A percentile compares a stretch with the other conserved stretches of the same genome.
These are phyloP conservation scores for Anastrepha obliqua DNA, from an alignment of 1,140 invertebrate genomes.

Conservation along the genomic window DNA sequence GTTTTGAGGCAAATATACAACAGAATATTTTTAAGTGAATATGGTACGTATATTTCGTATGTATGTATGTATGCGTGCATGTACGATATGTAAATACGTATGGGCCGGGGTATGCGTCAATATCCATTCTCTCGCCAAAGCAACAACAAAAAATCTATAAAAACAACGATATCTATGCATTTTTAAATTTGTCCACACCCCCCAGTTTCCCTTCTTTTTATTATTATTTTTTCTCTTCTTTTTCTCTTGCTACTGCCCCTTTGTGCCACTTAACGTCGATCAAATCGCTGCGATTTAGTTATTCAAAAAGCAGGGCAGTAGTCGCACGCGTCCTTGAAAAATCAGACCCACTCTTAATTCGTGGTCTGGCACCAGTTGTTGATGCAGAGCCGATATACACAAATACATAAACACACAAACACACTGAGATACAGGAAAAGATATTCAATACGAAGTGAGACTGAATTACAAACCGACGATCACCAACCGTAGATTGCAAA, in stretches of 20 bases:
- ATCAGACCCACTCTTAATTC: conserved; percentile 8
- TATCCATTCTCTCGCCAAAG: not conserved
- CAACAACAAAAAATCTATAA: not conserved
- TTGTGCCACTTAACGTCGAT: not conserved
- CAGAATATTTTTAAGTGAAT: too few species aligned
- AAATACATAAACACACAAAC: not conserved
- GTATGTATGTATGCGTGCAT: too few species aligned
- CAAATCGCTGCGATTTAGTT: not conserved
- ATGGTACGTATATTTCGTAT: too few species aligned
- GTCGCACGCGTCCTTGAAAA: conserved; percentile 44
- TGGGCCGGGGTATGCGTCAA: too few species aligned
- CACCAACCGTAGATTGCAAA: conserved; percentile 18
- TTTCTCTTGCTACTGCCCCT: not conserved
- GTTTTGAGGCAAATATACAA: too few species aligned
- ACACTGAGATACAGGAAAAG: conserved; percentile 1
- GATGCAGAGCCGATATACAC: not conserved
- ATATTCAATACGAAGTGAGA: conserved; percentile 17
- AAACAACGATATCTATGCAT: not conserved
- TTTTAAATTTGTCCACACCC: not conserved
- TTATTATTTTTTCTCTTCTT: too few species aligned
- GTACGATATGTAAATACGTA: too few species aligned
- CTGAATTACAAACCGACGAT: conserved; percentile 22
- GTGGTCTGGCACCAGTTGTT: not conserved
- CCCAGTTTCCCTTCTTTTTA: not conserved
- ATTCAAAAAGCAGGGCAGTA: not conserved